phyloP scores from a whole-genome alignment of 2,888 invertebrate genomes.

The Drosophila birchii region DNA sequence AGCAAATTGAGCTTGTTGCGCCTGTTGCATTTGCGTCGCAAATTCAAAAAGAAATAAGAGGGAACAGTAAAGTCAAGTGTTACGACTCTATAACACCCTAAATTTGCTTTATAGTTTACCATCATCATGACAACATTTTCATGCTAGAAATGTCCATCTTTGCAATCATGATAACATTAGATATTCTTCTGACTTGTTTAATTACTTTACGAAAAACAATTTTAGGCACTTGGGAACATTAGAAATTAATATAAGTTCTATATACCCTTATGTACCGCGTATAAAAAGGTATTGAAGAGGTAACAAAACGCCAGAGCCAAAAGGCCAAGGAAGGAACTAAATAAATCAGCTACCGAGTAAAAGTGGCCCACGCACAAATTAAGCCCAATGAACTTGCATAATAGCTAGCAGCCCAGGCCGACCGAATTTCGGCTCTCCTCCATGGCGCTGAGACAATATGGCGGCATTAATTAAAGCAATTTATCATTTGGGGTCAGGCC shows the following conservation, averaged over 20 bases:
- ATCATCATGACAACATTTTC: background rate
- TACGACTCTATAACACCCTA: background rate
- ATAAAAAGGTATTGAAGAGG: slow-evolving; percentile 33
- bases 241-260: too few relatives aligned
- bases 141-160: too few relatives aligned
- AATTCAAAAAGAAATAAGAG: slow-evolving; percentile 14
- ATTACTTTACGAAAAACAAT: background rate
- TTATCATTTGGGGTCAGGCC: slow-evolving; percentile 81
- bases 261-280: slow-evolving; percentile 12
- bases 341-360: slow-evolving; percentile 62
- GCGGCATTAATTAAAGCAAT: slow-evolving; percentile 83
- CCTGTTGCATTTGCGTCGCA: slow-evolving; percentile 66
- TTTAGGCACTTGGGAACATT: background rate
- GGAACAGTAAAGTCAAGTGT: too few relatives aligned
- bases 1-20: slow-evolving; percentile 60
- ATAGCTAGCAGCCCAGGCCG: slow-evolving; percentile 46
- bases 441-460: slow-evolving; percentile 72
- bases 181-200: background rate
- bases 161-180: too few relatives aligned
- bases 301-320: slow-evolving; percentile 65
- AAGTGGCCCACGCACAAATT: slow-evolving; percentile 67
- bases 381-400: slow-evolving; percentile 80
- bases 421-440: slow-evolving; percentile 46
- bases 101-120: too few relatives aligned
- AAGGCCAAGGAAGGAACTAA: slow-evolving; percentile 57